Evolutionary conservation across 92 coral and sea anemone species (phyloP).

Genomic region (Porites rus): DNA sequence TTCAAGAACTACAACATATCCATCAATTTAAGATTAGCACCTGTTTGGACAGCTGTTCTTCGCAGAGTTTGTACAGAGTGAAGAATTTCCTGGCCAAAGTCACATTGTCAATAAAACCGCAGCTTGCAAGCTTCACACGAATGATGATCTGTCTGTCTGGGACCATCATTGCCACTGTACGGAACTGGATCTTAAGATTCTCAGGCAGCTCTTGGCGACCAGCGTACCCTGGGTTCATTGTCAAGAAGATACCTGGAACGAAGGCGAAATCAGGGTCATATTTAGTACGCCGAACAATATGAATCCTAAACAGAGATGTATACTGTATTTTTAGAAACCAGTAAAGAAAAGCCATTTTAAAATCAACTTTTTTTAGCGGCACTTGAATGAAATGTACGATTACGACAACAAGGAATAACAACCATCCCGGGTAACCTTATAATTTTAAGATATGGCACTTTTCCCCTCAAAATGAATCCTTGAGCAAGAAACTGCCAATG

Average conservation of each 20-base stretch:
- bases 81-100: conserved; percentile 88
- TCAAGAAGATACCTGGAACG: conserved; percentile 51
- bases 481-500: too few relatives aligned
- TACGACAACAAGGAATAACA: too few relatives aligned
- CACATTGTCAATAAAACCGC: conserved; percentile 89
- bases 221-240: conserved; percentile 75
- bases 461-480: too few relatives aligned
- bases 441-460: too few relatives aligned
- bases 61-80: conserved; percentile 89
- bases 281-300: too few relatives aligned
- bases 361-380: too few relatives aligned
- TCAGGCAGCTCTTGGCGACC: conserved; percentile 91
- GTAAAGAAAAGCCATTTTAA: too few relatives aligned
- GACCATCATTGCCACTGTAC: conserved; percentile 95
- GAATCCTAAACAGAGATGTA: too few relatives aligned
- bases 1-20: not conserved
- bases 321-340: too few relatives aligned
- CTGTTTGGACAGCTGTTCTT: conserved; percentile 92
- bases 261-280: not conserved
- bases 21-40: conserved; percentile 19
- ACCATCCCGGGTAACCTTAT: too few relatives aligned
- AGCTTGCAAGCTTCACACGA: conserved; percentile 88
- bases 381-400: too few relatives aligned
- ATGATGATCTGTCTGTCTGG: conserved; percentile 93
- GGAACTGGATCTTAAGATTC: conserved; percentile 90